phyloP scores from a whole-genome alignment of 2,888 invertebrate species.

The Cheilosia scutellata region DNA sequence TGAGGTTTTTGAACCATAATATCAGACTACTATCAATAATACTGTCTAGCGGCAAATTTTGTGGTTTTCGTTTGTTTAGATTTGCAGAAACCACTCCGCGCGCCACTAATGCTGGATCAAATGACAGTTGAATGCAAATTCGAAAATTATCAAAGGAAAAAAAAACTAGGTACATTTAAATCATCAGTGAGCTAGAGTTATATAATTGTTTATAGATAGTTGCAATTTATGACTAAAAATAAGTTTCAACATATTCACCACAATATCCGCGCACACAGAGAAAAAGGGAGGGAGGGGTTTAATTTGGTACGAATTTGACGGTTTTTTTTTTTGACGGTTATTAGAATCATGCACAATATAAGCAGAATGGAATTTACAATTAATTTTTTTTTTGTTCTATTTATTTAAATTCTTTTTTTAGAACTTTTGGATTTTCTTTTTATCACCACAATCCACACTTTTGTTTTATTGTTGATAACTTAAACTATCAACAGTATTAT shows the following conservation, averaged over 20 bases:
- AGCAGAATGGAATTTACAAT: not conserved
- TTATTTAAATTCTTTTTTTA: constrained; percentile 32
- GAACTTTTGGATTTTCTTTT: constrained; percentile 27
- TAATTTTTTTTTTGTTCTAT: not conserved
- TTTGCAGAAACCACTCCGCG: constrained; percentile 59
- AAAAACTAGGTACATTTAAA: constrained; percentile 9
- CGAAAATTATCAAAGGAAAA: not conserved
- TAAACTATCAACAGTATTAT: constrained; percentile 50
- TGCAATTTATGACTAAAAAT: constrained; percentile 25
- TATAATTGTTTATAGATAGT: constrained; percentile 45
- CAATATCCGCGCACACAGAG: constrained; percentile 32
- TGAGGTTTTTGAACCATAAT: constrained; percentile 72
- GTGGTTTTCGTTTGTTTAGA: constrained; percentile 71
- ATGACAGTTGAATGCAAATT: constrained; percentile 69
- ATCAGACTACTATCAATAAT: constrained; percentile 60
- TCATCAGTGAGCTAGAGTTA: constrained; percentile 52
- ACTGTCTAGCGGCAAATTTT: constrained; percentile 68
- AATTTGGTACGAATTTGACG: constrained; percentile 29
- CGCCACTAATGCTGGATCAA: constrained; percentile 44
- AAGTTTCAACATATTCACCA: constrained; percentile 51
- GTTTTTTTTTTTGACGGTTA: constrained; percentile 39
- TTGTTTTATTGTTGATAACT: constrained; percentile 31
- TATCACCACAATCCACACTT: constrained; percentile 58
- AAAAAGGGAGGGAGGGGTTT: not conserved
- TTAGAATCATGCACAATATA: constrained; percentile 36